Conservation (phyloP, 2,888 invertebrate species). For the Parnassius mnemosyne region DNA sequence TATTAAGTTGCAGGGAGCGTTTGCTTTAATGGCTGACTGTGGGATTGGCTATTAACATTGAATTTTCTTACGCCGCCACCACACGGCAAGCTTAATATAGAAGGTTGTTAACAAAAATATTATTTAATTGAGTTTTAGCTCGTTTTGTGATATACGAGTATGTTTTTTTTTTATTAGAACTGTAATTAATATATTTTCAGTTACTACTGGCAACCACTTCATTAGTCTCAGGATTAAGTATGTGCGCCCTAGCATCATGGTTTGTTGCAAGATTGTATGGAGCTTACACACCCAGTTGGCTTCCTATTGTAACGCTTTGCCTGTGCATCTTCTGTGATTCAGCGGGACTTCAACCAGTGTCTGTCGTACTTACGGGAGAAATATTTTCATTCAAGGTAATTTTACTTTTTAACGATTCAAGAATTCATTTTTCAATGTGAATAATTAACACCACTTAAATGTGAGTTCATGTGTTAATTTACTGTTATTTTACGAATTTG, state of each 20-base stretch:
- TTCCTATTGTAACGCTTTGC: slow-evolving; percentile 73
- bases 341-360: slow-evolving; percentile 74
- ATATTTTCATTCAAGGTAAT: slow-evolving; percentile 73
- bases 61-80: no score
- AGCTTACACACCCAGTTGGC: slow-evolving; percentile 59
- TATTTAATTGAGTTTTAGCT: no score
- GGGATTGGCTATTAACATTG: no score
- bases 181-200: slow-evolving; percentile 39
- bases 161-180: neutral
- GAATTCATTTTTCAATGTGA: neutral
- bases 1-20: no score
- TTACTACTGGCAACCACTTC: slow-evolving; percentile 55
- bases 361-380: slow-evolving; percentile 73
- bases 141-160: no score
- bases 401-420: neutral
- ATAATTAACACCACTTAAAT: neutral
- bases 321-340: slow-evolving; percentile 74
- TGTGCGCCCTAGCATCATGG: slow-evolving; percentile 65
- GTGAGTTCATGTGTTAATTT: no score
- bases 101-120: no score
- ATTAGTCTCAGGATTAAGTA: slow-evolving; percentile 60
- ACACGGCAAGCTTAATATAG: no score
- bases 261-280: slow-evolving; percentile 52
- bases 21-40: no score
- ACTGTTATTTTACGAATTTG: no score